Evolutionary conservation across 2,888 invertebrate genomes (phyloP), one percentile per base, ranked within the genome.

Genomic region (Allolobophora icterica): DNA sequence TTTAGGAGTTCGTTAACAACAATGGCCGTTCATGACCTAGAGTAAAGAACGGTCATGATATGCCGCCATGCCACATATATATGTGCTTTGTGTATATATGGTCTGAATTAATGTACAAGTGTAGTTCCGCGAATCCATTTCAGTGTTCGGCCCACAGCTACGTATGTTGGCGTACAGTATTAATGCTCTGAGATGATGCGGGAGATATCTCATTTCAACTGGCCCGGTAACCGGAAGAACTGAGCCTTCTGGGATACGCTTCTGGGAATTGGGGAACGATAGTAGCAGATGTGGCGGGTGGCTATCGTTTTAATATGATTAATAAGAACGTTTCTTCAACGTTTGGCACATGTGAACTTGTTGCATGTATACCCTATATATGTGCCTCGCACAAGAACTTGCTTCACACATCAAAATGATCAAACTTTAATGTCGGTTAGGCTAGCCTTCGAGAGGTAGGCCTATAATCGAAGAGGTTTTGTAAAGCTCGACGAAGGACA

Each of bases 191-290:
- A 71, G 71, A 71, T 71, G 71, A n/a, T 71, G 71, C n/a, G 71
- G 8, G n/a, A 71, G 71, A 71, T 71, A 71, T 71, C 71, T 71
- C 71, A 71, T 71, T 71, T 71, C 71, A n/a, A n/a, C 71, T 52
- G 71, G 71, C 71, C n/a, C 30, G 71, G 30, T n/a, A 71, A 71
- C 71, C 71, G 87, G 84, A 38, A 87, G 38, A 35, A 24, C n/a
- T n/a, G 87, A 35, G 87, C 17, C 87, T 87, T 87, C 38, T 19
- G 87, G 87, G 87, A 87, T 34, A 21, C 87, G 87, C 38, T 35
- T 87, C 35, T 35, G 87, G 38, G 87, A 87, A n/a, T 71, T 71
- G 71, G 71, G n/a, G n/a, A n/a, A n/a, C 71, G 71, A n/a, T 71
- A n/a, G 71, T 30, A 71, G n/a, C 71, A 71, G 71, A 71, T 71